phyloP scores from a whole-genome alignment of 2,113 vertebrate species.

The Oreotrochilus melanogaster region DNA sequence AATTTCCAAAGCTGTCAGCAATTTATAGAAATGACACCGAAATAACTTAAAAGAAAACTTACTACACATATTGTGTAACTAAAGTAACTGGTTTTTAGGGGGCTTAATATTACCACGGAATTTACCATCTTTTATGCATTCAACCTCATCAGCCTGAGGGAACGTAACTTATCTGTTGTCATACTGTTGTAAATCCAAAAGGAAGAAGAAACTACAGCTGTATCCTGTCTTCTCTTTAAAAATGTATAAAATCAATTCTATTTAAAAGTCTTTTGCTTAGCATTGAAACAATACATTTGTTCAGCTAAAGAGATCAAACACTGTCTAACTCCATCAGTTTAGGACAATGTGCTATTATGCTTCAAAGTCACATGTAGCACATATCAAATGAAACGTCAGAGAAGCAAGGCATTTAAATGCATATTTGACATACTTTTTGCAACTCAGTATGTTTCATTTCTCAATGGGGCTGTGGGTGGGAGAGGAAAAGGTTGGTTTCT shows the following conservation, averaged over 20 bases:
- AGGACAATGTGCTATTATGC: constrained; percentile 65
- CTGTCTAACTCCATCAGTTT: constrained; percentile 8
- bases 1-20: background rate
- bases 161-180: background rate
- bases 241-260: background rate
- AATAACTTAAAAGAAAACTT: background rate
- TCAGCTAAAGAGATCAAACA: constrained; percentile 46
- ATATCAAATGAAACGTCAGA: constrained; percentile 44
- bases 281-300: constrained; percentile 45
- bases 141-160: background rate
- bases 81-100: background rate
- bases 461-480: constrained; percentile 45
- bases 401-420: constrained; percentile 58
- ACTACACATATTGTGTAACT: background rate
- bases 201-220: background rate
- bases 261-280: constrained; percentile 11
- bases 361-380: constrained; percentile 55
- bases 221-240: background rate
- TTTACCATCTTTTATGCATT: background rate
- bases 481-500: constrained; percentile 48
- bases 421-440: constrained; percentile 66
- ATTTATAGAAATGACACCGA: background rate
- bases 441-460: constrained; percentile 27
- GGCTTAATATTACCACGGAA: background rate
- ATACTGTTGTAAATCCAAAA: background rate